A percentile compares a stretch with the other conserved stretches of the same genome.
phyloP scores from a whole-genome alignment of 1,140 invertebrate genomes.

The Drosophila sturtevanti region DNA sequence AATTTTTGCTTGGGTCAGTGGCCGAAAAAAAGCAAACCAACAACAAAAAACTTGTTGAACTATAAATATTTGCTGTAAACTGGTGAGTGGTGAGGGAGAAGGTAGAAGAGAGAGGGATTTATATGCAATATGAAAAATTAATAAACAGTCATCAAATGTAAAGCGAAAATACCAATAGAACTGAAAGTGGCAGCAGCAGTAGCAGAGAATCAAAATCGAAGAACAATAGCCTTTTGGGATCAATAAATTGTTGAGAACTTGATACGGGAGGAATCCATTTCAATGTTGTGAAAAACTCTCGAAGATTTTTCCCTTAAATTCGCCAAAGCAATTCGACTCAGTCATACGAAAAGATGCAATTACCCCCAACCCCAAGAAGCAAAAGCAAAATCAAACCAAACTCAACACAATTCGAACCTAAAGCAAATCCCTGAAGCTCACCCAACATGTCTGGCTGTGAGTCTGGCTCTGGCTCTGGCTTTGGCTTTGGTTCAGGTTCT shows the following conservation, averaged over 20 bases:
- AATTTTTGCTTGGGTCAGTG: conserved; percentile 44
- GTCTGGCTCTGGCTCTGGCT: conserved; percentile 16
- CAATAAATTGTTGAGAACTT: not conserved
- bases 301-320: conserved; percentile 1
- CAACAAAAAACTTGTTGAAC: not conserved
- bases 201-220: not conserved
- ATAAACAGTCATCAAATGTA: conserved; percentile 6
- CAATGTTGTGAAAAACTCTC: not conserved
- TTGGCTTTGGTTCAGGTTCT: not conserved
- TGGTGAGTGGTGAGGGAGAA: too few species aligned
- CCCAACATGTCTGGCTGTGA: not conserved
- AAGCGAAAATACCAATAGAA: not conserved
- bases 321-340: conserved; percentile 28
- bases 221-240: not conserved
- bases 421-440: conserved; percentile 20
- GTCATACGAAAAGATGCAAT: conserved; percentile 41
- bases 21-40: conserved; percentile 28
- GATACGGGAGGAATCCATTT: not conserved
- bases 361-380: conserved; percentile 25
- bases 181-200: not conserved
- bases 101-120: not conserved
- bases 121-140: conserved; percentile 3
- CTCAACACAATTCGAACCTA: not conserved
- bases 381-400: not conserved
- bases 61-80: conserved; percentile 2